Evolutionary conservation across 1,140 invertebrate genomes (phyloP), one percentile per base, ranked within the genome.

Genomic region (Wiebesia pumilae): DNA sequence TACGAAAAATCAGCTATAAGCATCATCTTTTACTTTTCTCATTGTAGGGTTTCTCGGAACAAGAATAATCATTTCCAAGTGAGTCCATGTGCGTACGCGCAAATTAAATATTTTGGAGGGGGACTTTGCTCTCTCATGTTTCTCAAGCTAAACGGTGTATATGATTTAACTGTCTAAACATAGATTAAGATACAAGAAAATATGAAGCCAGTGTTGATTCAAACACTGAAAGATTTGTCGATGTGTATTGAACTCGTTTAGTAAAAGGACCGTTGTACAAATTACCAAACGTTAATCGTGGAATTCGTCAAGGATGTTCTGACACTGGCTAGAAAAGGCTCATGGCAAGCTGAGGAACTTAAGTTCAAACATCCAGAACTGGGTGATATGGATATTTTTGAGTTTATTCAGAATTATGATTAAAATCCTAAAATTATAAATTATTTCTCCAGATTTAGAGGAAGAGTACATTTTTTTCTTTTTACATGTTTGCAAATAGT

Each of bases 241-340:
- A 27, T 27, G 14, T 2, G 14, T 62, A 62, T 7, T 27, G 10
- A 27, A 27, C 58, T 21, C 27, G 1, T 27, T 62, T 27, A 3
- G 3, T 62, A 62, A 54, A 62, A 69, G 62, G 35, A 19, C 30
- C 14, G 69, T 21, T 21, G 24, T 2, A 21, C 3, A 3, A 62
- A 38, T 71, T 1, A 6, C 24, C 16, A 43, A n/a, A 75, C 3
- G 12, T 38, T 19, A 14, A 43, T 43, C 6, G 24, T 10, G 38
- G 21, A 65, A 35, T 40, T 47, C 16, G 30, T 62, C 62, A 62
- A 82, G n/a, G 27, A 71, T 82, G 81, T 67, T 71, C 27, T 82
- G 81, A 82, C 67, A 82, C n/a, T 82, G 21, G 43, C 43, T 35
- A n/a, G n/a, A 62, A 24, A 24, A 16, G 3, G 3, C 27, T 43